Evolutionary conservation across 2,888 invertebrate species (phyloP), one percentile per base, ranked within the genome.

Genomic region (Hyppa rectilinea): DNA sequence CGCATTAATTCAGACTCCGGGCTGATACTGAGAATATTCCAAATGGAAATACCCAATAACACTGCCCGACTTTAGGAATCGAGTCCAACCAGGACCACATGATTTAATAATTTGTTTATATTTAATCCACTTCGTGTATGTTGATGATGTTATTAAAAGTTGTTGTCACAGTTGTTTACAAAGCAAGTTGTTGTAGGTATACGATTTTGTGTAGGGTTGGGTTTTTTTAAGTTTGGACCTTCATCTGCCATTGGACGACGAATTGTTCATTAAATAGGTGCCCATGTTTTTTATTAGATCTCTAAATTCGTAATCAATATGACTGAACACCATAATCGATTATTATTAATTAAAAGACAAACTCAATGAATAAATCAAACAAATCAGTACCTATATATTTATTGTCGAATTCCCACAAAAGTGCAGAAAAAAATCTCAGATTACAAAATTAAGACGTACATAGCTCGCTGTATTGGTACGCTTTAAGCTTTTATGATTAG

Each of bases 271-370:
- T 36, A 20, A 9, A 36, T 31, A n/a, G 26, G 23, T 68, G 14
- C 10, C 9, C 5, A 10, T 31, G n/a, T 14, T 12, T 49, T 49
- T 26, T 40, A 47, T n/a, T 55, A 3, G 14, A 31, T 58, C 17
- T 47, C 29, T 17, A 34, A 29, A 53, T 10, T 40, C 31, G 10
- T 38, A 29, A 14, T 40, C 49, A 61, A 14, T 34, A 10, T 36
- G 23, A 26, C n/a, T 36, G 50, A 43, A 58, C 36, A 43, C 26
- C 17, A 23, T 20, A 36, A 69, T 68, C 14, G 4, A 26, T 56
- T 17, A 67, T 56, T 17, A 67, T 34, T 26, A 50, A 56, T 56
- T 69, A 43, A 50, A 50, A 49, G 1, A 9, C 14, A 31, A 58
- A 20, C 26, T 23, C 10, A 43, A 14, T 43, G 4, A n/a, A 43